These are phyloP conservation scores for Papilio xuthus DNA, from an alignment of 1,140 invertebrate species.

Conservation along the genomic window DNA sequence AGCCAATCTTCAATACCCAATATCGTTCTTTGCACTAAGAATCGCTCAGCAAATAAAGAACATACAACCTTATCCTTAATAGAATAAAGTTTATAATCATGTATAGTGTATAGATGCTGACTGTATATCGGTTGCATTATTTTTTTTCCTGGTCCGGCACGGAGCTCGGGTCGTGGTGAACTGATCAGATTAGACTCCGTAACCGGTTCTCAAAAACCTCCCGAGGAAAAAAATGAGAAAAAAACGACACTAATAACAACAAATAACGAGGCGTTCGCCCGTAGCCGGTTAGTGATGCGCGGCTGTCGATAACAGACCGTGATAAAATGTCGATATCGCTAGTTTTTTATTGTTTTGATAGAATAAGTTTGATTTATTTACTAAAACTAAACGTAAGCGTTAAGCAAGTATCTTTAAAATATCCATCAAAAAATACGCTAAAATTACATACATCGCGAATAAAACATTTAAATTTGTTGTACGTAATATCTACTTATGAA, in stretches of 20 bases:
- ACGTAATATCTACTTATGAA: too few relatives aligned
- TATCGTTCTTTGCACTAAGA: slow-evolving; percentile 37
- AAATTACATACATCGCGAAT: too few relatives aligned
- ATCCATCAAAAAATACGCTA: too few relatives aligned
- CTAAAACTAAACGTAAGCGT: neutral
- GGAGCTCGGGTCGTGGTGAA: slow-evolving; percentile 33
- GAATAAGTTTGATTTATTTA: neutral
- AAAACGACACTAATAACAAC: slow-evolving; percentile 39
- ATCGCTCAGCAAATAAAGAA: neutral
- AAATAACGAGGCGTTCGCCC: slow-evolving; percentile 39
- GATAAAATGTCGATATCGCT: slow-evolving; percentile 27
- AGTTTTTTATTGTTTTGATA: neutral
- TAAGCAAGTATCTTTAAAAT: too few relatives aligned
- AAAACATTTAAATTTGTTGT: too few relatives aligned
- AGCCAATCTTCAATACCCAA: slow-evolving; percentile 17
- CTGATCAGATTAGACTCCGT: slow-evolving; percentile 40
- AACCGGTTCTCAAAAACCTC: slow-evolving; percentile 39
- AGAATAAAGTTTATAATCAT: slow-evolving; percentile 21
- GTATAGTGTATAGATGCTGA: slow-evolving; percentile 23
- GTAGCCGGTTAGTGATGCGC: slow-evolving; percentile 22
- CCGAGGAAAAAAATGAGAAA: slow-evolving; percentile 34
- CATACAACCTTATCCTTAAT: neutral
- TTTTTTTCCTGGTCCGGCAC: slow-evolving; percentile 22
- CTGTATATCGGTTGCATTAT: slow-evolving; percentile 36
- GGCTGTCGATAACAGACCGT: neutral